Base-by-base conservation (phyloP, 2,888 invertebrate species). In the Rotaria magnacalcarata region DNA sequence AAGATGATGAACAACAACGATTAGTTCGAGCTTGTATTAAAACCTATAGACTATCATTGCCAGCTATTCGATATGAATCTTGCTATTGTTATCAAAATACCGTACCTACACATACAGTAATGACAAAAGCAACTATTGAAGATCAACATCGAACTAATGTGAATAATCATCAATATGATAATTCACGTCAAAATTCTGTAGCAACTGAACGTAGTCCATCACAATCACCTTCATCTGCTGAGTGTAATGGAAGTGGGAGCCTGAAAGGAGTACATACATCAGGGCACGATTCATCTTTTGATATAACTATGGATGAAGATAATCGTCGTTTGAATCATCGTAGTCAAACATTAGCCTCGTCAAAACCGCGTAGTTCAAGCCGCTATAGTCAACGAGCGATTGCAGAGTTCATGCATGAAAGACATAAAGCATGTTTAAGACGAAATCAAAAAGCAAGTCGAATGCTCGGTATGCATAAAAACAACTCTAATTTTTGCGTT, bases 401-500 rank as follows among this genome's bases (percentile, higher is more conserved):
- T 24, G 80, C 80, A 47, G 10, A 80, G n/a, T 80, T 80, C 24
- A 47, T 80, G 47, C 80, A 47, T 47, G 80, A 80, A 80, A 43
- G 80, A 80, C 85, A 75, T 56, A 86, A 86, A 56, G 43, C 85
- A 60, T 43, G 86, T 21, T 41, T 86, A 50, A 75, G 85, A 80
- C 85, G 86, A 1, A 86, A 86, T 50, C 74, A 85, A 47, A 86
- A 86, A 84, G 86, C 86, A 16, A 85, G 85, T 34, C 34, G 86
- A 85, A 86, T 86, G 86, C 84, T 80, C 0, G 80, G 80, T 80
- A 80, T 14, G 47, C 8, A n/a, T 19, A 41, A 47, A n/a, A n/a
- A 34, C 7, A 41, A 74, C 34, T 34, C 34, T 34, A 34, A 34
- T 34, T 34, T 34, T 34, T 34, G 34, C 2, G 34, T 34, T 47